phyloP scores from a whole-genome alignment of 2,113 vertebrate genomes.

The Pelecanus crispus region DNA sequence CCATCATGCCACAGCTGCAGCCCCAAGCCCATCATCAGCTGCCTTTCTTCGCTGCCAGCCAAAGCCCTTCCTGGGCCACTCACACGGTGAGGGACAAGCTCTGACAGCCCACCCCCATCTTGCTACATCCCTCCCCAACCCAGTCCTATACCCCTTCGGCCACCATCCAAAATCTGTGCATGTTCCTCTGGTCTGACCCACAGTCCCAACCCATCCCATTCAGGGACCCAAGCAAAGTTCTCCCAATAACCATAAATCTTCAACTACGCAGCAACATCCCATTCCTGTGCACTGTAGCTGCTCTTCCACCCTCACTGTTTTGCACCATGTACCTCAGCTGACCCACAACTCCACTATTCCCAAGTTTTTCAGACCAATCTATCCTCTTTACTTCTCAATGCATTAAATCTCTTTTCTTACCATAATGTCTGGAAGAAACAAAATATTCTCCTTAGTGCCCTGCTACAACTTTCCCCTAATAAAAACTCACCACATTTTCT shows the following conservation, averaged over 20 bases:
- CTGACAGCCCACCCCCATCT: not conserved
- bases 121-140: not conserved
- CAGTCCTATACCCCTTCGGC: not conserved
- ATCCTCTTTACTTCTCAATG: not conserved
- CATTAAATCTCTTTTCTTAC: not conserved
- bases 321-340: not conserved
- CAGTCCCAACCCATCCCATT: not conserved
- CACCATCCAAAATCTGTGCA: not conserved
- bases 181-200: not conserved
- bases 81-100: not conserved
- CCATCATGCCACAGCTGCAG: not conserved
- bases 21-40: not conserved
- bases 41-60: not conserved
- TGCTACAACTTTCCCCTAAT: not conserved
- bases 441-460: not conserved
- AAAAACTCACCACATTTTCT: not conserved
- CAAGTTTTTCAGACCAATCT: not conserved
- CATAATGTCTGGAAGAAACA: not conserved
- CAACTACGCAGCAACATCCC: not conserved
- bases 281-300: not conserved
- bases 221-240: not conserved
- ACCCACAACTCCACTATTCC: not conserved
- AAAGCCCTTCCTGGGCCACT: not conserved
- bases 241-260: not conserved
- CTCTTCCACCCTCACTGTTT: not conserved